Base-by-base conservation (phyloP, 2,113 vertebrate species). In the Thermophis baileyi region DNA sequence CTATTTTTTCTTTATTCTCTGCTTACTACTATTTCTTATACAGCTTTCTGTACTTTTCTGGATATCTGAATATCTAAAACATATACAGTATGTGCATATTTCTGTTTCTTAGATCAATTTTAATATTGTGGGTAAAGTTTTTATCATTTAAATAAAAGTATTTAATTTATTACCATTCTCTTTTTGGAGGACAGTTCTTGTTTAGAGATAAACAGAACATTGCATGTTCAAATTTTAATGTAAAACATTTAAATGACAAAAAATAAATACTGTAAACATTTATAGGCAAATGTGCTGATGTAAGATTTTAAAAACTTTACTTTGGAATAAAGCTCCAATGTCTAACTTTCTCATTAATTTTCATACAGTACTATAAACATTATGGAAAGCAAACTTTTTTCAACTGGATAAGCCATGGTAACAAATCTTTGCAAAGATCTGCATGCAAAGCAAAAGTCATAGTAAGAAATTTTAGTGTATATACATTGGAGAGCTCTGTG, bases 201-300 rank as follows among this genome's bases (percentile, higher is more conserved):
- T 93, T 81, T 30, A 7, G 7, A 20, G 16, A 88, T 63, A 49
- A 24, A 89, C 53, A 94, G 91, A 7, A 91, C 22, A 30, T 87
- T 69, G 74, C 30, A 91, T 50, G 47, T 89, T 96, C 18, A 44
- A n/a, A 0, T 10, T 46, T 9, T 57, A 9, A 1, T 91, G 91
- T 27, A 87, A 40, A 49, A 91, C 12, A 63, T n/a, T n/a, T 69
- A n/a, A n/a, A 69, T 69, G 30, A n/a, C 30, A n/a, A 69, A 14
- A 69, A 69, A 63, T 63, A 94, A 93, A 54, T 18, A 55, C 47
- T n/a, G 30, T n/a, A 94, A 93, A 54, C 18, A 55, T 87, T n/a
- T 0, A 0, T 63, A 89, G 92, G 25, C 40, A 50, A 69, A 87
- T 57, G 14, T 88, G 14, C 93, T 91, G 60, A n/a, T 69, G 30